These are phyloP conservation scores for Danaus chrysippus DNA, from an alignment of 2,888 invertebrate species.

Conservation along the genomic window DNA sequence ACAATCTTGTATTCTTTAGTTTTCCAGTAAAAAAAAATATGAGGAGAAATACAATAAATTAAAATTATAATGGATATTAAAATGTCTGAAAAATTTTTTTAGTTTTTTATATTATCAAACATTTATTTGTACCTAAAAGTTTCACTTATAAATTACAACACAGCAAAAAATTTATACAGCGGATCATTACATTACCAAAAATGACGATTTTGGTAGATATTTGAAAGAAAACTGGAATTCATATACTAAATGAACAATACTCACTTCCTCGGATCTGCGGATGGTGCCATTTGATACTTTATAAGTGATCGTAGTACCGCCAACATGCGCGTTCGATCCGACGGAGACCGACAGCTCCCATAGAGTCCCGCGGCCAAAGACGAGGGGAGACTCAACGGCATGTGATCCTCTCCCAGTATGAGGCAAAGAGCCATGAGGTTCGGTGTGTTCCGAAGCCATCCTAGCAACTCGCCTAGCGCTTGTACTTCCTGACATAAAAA, in stretches of 20 bases:
- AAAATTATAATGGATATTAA: no score
- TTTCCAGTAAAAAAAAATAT: no score
- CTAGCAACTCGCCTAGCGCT: conserved; percentile 66
- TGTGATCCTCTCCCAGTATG: conserved; percentile 66
- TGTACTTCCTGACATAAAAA: conserved; percentile 55
- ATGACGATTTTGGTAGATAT: no score
- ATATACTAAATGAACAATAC: conserved; percentile 32
- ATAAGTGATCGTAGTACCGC: conserved; percentile 64
- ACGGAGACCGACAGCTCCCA: conserved; percentile 59
- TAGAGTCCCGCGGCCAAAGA: conserved; percentile 65
- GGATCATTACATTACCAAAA: neutral
- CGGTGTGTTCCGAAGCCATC: conserved; percentile 71
- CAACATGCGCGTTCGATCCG: conserved; percentile 57
- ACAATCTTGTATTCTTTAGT: no score
- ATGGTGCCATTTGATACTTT: conserved; percentile 65
- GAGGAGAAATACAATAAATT: no score
- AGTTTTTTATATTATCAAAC: no score
- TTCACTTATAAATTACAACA: no score
- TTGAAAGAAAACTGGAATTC: neutral
- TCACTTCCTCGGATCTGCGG: conserved; percentile 69
- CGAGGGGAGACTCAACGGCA: conserved; percentile 58
- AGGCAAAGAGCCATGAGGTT: conserved; percentile 69
- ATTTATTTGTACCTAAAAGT: no score
- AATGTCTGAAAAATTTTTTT: no score
- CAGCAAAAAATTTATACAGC: no score